Evolutionary conservation across 2,888 invertebrate species (phyloP).

Genomic region (Diplolepis rosae): DNA sequence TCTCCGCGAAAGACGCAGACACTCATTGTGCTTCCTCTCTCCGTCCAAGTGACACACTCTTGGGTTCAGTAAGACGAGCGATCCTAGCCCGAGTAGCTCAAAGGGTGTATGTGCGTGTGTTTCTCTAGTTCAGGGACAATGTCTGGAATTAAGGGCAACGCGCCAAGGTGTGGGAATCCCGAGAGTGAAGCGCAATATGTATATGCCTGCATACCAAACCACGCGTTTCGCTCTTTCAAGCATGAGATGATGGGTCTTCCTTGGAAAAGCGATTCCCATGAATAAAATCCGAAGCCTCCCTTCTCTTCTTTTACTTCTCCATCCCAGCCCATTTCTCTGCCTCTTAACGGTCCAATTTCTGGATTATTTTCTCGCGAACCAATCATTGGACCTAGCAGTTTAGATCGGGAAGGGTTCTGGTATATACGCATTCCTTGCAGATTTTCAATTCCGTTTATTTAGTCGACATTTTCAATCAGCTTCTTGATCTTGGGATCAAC

Average conservation of each 20-base stretch:
- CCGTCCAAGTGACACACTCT: slow-evolving; percentile 38
- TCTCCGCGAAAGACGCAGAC: slow-evolving; percentile 34
- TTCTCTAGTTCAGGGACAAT: slow-evolving; percentile 41
- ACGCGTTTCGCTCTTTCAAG: slow-evolving; percentile 26
- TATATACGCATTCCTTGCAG: too few species aligned
- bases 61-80: slow-evolving; percentile 26
- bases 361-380: slow-evolving; percentile 22
- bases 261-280: slow-evolving; percentile 30
- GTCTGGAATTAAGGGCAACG: slow-evolving; percentile 46
- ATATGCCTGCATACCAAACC: neutral
- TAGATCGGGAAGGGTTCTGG: too few species aligned
- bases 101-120: slow-evolving; percentile 32
- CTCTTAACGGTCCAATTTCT: slow-evolving; percentile 27
- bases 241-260: slow-evolving; percentile 17
- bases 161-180: slow-evolving; percentile 38
- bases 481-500: too few species aligned
- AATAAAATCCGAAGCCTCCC: slow-evolving; percentile 6
- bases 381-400: neutral
- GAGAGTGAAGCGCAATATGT: slow-evolving; percentile 8
- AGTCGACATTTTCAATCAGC: too few species aligned
- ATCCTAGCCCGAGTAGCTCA: too few species aligned
- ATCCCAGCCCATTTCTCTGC: neutral
- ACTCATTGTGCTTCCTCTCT: slow-evolving; percentile 39
- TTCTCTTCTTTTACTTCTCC: neutral
- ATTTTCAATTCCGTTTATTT: too few species aligned